These are phyloP conservation scores for Drosophila meridionalis DNA, from an alignment of 2,888 invertebrate genomes.

Conservation along the genomic window DNA sequence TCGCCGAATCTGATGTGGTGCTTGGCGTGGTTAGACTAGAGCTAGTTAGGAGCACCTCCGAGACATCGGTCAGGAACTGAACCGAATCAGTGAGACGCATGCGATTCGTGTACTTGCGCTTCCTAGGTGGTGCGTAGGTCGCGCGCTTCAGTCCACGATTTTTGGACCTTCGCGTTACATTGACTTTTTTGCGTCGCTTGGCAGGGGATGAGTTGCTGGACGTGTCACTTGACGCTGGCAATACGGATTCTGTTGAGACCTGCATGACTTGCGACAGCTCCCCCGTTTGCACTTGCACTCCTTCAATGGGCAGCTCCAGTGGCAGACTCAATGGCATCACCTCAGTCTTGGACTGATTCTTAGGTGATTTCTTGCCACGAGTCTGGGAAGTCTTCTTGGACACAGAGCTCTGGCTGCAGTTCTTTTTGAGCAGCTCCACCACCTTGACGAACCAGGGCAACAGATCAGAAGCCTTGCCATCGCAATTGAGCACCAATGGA, in stretches of 20 bases:
- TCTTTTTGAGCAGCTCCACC: constrained; percentile 4
- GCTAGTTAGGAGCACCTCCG: background rate
- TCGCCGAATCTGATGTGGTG: background rate
- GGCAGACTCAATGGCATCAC: background rate
- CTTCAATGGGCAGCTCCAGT: background rate
- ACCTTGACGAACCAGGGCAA: constrained; percentile 8
- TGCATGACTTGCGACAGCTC: background rate
- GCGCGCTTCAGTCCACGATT: background rate
- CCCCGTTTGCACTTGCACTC: background rate
- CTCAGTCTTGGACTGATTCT: background rate
- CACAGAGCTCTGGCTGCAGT: background rate
- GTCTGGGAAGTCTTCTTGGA: background rate
- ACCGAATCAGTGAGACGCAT: background rate
- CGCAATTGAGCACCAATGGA: constrained; percentile 1
- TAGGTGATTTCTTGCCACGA: background rate
- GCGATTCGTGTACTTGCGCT: background rate
- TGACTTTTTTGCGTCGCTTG: background rate
- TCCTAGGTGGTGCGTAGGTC: too few relatives aligned
- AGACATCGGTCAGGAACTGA: background rate
- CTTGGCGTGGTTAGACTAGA: background rate
- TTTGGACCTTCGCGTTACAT: too few relatives aligned
- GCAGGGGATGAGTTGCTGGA: background rate
- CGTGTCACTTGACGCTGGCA: too few relatives aligned
- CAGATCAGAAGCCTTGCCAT: background rate
- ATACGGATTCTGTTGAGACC: background rate